Percentiles rank a stretch among this genome's conserved stretches.
Evolutionary conservation across 2,888 invertebrate species (phyloP).

Genomic region (Leptogaster cylindrica): DNA sequence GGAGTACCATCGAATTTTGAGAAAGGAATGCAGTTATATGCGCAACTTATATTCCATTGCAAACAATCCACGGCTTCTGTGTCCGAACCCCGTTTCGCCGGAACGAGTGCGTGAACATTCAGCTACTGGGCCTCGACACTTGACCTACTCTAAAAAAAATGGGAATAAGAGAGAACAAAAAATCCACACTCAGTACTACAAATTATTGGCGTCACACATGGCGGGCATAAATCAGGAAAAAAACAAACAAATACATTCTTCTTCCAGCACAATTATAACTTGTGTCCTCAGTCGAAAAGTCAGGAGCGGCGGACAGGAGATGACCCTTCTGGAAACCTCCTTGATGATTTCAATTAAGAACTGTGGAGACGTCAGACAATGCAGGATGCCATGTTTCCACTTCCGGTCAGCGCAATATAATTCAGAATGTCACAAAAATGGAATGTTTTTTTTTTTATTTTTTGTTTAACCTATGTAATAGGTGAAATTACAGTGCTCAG

Average conservation of each 20-base stretch:
- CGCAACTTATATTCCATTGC: too few species aligned
- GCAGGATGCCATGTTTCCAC: slow-evolving; percentile 10
- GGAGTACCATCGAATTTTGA: background rate
- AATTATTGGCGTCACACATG: slow-evolving; percentile 30
- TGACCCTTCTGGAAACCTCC: background rate
- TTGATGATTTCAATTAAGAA: slow-evolving; percentile 25
- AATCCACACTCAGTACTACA: too few species aligned
- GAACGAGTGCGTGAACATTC: background rate
- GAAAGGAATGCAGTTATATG: too few species aligned
- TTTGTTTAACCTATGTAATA: slow-evolving; percentile 2
- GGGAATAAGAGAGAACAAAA: background rate
- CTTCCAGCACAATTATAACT: slow-evolving; percentile 12
- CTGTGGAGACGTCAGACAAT: slow-evolving; percentile 5
- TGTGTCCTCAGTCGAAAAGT: background rate
- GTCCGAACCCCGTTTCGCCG: background rate
- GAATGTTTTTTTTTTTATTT: slow-evolving; percentile 1
- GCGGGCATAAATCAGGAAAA: slow-evolving; percentile 18
- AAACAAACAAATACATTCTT: slow-evolving; percentile 5
- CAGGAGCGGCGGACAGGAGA: background rate
- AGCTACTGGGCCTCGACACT: background rate
- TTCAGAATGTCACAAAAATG: slow-evolving; percentile 28
- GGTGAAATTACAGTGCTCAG: slow-evolving; percentile 26
- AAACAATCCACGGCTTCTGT: background rate
- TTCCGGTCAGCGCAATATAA: slow-evolving; percentile 16
- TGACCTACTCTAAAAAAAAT: slow-evolving; percentile 12